Conservation (phyloP, 2,888 invertebrate genomes). For the Congeria kusceri region DNA sequence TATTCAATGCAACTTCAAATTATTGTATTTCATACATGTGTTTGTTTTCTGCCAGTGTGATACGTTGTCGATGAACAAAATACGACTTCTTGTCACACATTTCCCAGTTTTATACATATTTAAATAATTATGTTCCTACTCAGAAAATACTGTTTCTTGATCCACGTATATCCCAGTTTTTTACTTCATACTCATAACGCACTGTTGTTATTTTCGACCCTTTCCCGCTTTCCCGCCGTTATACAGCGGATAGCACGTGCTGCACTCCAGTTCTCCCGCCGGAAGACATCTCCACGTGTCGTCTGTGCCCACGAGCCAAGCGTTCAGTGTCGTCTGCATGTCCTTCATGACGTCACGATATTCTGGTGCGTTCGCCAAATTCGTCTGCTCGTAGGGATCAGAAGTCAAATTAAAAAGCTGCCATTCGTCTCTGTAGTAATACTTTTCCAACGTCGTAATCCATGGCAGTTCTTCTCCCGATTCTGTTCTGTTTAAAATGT, state of each 20-base stretch:
- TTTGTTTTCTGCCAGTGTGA: too few relatives aligned
- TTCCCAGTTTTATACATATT: too few relatives aligned
- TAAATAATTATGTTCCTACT: too few relatives aligned
- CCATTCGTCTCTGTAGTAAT: slow-evolving; percentile 95
- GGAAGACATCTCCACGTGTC: slow-evolving; percentile 97
- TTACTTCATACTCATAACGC: too few relatives aligned
- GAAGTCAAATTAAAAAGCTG: slow-evolving; percentile 93
- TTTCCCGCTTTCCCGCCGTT: slow-evolving; percentile 15
- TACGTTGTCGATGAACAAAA: too few relatives aligned
- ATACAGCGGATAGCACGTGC: slow-evolving; percentile 36
- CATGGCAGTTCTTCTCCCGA: slow-evolving; percentile 89
- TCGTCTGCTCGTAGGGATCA: slow-evolving; percentile 91
- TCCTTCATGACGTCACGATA: slow-evolving; percentile 85
- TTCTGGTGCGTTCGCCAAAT: slow-evolving; percentile 88
- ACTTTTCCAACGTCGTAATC: slow-evolving; percentile 91
- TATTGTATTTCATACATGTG: too few relatives aligned
- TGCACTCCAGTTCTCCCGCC: slow-evolving; percentile 89
- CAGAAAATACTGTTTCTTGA: too few relatives aligned
- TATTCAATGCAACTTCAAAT: too few relatives aligned
- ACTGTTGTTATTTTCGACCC: too few relatives aligned
- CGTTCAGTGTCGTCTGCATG: slow-evolving; percentile 87
- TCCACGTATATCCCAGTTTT: too few relatives aligned
- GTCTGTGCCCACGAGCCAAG: slow-evolving; percentile 91
- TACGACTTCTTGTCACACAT: too few relatives aligned
- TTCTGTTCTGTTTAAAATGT: slow-evolving; percentile 89